These are phyloP conservation scores for Trachythela sp. DNA, from an alignment of 64 coral and sea anemone genomes.

Conservation along the genomic window DNA sequence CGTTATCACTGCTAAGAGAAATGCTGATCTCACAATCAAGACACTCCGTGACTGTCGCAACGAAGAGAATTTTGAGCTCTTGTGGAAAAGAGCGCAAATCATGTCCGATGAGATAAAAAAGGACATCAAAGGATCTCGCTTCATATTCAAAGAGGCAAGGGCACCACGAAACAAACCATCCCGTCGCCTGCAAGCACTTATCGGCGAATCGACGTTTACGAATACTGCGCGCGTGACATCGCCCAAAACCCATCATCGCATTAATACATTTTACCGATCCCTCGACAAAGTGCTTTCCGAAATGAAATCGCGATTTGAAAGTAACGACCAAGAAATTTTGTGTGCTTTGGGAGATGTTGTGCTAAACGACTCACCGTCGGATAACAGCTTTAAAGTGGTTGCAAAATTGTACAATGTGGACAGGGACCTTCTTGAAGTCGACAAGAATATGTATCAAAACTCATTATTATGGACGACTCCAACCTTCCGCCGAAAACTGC, in stretches of 20 bases:
- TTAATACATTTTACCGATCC: conserved; percentile 13
- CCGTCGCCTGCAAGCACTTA: conserved; percentile 23
- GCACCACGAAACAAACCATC: conserved; percentile 34
- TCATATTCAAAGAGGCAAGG: conserved; percentile 43
- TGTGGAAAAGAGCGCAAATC: conserved; percentile 13
- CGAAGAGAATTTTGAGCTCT: conserved; percentile 35
- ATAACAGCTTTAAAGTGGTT: too few species aligned
- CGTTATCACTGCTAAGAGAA: conserved; percentile 43
- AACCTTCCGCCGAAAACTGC: too few species aligned
- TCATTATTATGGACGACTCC: too few species aligned
- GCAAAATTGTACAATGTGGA: too few species aligned
- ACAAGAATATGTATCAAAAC: too few species aligned
- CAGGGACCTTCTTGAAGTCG: too few species aligned
- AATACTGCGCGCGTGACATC: conserved; percentile 7
- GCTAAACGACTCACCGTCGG: too few species aligned
- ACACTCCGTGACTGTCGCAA: conserved; percentile 30
- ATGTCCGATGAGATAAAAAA: conserved; percentile 31
- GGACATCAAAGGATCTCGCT: conserved; percentile 14
- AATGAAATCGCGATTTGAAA: conserved; percentile 31
- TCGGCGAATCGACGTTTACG: conserved; percentile 27
- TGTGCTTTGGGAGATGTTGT: neutral
- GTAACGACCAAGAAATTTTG: conserved; percentile 15
- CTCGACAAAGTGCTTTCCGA: conserved; percentile 31
- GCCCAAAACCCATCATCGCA: conserved; percentile 34
- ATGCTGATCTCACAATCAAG: conserved; percentile 1